These are phyloP conservation scores for Brachionus plicatilis DNA, from an alignment of 1,140 invertebrate genomes.

Conservation along the genomic window DNA sequence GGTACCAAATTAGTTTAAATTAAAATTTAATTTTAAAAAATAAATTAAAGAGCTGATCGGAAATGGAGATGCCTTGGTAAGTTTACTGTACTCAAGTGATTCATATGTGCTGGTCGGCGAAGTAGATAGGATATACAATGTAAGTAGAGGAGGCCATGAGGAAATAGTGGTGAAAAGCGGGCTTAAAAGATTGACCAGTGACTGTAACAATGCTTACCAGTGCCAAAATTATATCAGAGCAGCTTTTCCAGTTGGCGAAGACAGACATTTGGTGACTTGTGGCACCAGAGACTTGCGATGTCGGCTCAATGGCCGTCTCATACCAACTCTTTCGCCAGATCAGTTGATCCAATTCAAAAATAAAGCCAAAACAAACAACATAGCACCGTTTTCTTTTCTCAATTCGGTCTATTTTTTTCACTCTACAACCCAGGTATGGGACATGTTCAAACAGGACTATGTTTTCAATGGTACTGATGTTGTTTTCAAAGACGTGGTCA, in stretches of 20 bases:
- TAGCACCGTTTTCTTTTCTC: background rate
- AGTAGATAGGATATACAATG: background rate
- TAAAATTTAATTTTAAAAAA: background rate
- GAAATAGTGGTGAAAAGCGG: background rate
- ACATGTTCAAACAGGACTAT: constrained; percentile 13
- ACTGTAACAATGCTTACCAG: background rate
- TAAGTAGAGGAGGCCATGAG: background rate
- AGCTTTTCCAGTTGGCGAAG: background rate
- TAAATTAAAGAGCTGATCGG: background rate
- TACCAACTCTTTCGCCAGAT: background rate
- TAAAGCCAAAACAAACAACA: background rate
- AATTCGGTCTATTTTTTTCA: constrained; percentile 34
- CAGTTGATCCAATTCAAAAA: background rate
- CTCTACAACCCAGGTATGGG: background rate
- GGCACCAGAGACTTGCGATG: background rate
- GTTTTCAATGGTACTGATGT: background rate
- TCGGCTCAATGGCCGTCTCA: background rate
- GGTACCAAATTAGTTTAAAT: background rate
- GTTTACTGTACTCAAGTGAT: background rate
- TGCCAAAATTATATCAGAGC: background rate
- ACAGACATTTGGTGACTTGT: background rate
- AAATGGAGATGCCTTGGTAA: background rate
- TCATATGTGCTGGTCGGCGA: background rate
- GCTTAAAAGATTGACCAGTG: background rate
- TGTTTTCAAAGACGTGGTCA: background rate